Evolutionary conservation across 2,113 vertebrate species (phyloP).

Genomic region (Ellobius talpinus): DNA sequence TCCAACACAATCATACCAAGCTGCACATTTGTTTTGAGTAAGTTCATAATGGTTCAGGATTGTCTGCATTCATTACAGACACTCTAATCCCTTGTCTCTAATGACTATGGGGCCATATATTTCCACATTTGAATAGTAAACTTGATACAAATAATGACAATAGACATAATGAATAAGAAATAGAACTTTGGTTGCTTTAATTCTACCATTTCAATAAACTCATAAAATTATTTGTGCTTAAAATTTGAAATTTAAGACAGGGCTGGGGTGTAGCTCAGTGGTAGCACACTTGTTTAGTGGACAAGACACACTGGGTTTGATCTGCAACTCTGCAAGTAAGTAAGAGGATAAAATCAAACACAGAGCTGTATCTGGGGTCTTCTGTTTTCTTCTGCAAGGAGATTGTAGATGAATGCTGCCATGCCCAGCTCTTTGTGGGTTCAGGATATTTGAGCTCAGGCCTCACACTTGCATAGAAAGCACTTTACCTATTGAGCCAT

Average conservation of each 20-base stretch:
- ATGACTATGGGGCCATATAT: not conserved
- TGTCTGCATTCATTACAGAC: not conserved
- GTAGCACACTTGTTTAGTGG: not conserved
- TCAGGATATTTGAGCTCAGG: not conserved
- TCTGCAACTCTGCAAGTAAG: not conserved
- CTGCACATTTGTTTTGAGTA: conserved; percentile 11
- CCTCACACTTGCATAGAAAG: not conserved
- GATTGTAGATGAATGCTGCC: too few species aligned
- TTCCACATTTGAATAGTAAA: not conserved
- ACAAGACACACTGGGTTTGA: not conserved
- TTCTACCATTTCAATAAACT: not conserved
- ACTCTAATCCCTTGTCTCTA: not conserved
- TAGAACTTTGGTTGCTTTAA: not conserved
- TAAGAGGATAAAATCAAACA: not conserved
- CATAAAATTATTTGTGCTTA: not conserved
- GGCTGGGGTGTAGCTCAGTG: not conserved
- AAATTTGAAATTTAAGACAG: not conserved
- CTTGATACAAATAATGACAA: not conserved
- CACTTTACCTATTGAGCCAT: not conserved
- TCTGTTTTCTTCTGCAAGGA: not conserved
- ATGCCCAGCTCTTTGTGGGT: not conserved
- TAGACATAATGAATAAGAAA: not conserved
- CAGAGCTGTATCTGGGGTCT: not conserved
- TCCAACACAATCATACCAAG: not conserved
- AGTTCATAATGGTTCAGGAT: not conserved